Conservation (phyloP, 1,140 invertebrate genomes). For the Odontomachus brunneus region DNA sequence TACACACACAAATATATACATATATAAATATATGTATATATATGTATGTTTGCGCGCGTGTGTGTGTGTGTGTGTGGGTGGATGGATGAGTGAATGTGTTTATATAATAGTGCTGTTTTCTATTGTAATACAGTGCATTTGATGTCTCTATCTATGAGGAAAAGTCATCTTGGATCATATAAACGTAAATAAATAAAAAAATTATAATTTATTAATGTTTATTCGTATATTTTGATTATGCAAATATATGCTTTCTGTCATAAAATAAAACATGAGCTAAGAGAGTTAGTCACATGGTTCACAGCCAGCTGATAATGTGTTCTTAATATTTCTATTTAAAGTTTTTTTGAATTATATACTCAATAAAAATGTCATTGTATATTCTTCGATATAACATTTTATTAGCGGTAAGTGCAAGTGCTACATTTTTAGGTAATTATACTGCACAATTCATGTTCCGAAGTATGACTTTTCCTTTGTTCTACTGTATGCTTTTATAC, state of each 20-base stretch:
- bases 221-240: slow-evolving; percentile 62
- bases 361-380: neutral
- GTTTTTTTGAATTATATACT: slow-evolving; percentile 20
- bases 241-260: slow-evolving; percentile 58
- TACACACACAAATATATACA: too few species aligned
- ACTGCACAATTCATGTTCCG: slow-evolving; percentile 26
- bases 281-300: slow-evolving; percentile 35
- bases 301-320: slow-evolving; percentile 70
- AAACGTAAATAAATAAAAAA: slow-evolving; percentile 60
- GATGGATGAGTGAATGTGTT: too few species aligned
- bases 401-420: neutral
- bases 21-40: too few species aligned
- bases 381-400: neutral
- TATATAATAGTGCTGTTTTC: slow-evolving; percentile 83
- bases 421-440: neutral
- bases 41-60: too few species aligned
- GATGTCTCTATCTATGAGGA: slow-evolving; percentile 80
- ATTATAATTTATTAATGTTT: slow-evolving; percentile 52
- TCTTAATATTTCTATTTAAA: slow-evolving; percentile 48
- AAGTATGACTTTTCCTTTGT: slow-evolving; percentile 77
- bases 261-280: slow-evolving; percentile 28
- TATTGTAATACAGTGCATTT: slow-evolving; percentile 83
- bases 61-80: neutral
- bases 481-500: slow-evolving; percentile 68
- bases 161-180: slow-evolving; percentile 80